Percentiles rank a stretch among this genome's conserved stretches.
Conservation (phyloP, 2,797 vertebrate genomes). For the Myotis planiceps region DNA sequence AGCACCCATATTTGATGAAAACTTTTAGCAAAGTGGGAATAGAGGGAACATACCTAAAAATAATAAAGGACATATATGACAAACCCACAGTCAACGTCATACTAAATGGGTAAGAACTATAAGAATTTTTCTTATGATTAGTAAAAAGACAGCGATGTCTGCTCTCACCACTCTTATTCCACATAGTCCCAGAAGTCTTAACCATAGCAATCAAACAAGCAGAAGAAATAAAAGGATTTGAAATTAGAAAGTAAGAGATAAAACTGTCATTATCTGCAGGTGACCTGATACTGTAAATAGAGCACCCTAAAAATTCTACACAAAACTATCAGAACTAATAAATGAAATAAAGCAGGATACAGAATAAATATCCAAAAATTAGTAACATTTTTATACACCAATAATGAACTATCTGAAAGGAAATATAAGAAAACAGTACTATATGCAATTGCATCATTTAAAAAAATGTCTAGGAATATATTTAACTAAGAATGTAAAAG, state of each 20-base stretch:
- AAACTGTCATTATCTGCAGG: neutral
- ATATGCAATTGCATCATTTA: neutral
- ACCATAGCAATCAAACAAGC: neutral
- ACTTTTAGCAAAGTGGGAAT: neutral
- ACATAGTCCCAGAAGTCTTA: neutral
- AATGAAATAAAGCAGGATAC: neutral
- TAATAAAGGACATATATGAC: neutral
- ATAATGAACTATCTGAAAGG: neutral
- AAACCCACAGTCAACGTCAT: neutral
- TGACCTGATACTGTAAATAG: neutral
- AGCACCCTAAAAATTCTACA: neutral
- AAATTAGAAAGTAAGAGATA: neutral
- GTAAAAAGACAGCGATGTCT: neutral
- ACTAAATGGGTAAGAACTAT: neutral
- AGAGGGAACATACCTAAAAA: neutral
- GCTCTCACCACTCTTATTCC: neutral
- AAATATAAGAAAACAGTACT: neutral
- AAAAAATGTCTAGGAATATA: neutral
- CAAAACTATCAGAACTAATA: neutral
- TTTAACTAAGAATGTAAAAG: neutral
- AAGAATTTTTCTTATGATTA: neutral
- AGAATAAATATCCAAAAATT: neutral
- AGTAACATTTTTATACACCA: neutral
- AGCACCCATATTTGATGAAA: neutral
- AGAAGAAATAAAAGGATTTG: neutral